Evolutionary conservation across 2,797 vertebrate genomes (phyloP), one percentile per base, ranked within the genome.

Genomic region (Oryzias dopingdopingensis): DNA sequence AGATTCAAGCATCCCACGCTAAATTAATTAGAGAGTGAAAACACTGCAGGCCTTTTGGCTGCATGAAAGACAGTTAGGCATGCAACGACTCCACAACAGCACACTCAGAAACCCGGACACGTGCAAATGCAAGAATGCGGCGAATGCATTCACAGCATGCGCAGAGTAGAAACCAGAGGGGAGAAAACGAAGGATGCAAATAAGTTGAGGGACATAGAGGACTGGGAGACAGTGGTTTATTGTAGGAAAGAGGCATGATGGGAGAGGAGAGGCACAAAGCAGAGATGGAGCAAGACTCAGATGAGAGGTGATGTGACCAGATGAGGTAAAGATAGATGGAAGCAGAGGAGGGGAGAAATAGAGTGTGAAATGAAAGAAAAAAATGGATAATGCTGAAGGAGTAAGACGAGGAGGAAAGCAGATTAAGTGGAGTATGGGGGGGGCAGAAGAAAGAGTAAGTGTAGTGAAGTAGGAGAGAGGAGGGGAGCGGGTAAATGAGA

Each of bases 21-120:
- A 79, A 76, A 86, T 86, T 87, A 86, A 86, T 86, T 79, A 79
- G 55, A 72, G 70, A 72, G 75, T 8, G 13, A 79, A 76, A 79
- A 70, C 62, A 76, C 74, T 63, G 72, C 49, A 0, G 64, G 65
- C 72, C 74, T 67, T 42, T 55, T 12, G 42, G 67, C 74, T 74
- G 68, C 70, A 62, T 77, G 63, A 74, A 52, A 77, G 67, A 80
- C 65, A 69, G 70, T 78, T 63, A 63, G 52, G 52, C 23, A 14
- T 70, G 65, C 59, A 65, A 67, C 76, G 63, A 53, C 66, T 51
- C 14, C 48, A 55, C 60, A 66, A 64, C 50, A 71, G 54, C 51
- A 76, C 62, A 66, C 74, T 62, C 24, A 56, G 20, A 73, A 62
- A 65, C 4, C 46, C 49, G 70, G 55, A 74, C 69, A 77, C 42